Conservation (phyloP, 2,113 vertebrate genomes). For the Recurvirostra avosetta region DNA sequence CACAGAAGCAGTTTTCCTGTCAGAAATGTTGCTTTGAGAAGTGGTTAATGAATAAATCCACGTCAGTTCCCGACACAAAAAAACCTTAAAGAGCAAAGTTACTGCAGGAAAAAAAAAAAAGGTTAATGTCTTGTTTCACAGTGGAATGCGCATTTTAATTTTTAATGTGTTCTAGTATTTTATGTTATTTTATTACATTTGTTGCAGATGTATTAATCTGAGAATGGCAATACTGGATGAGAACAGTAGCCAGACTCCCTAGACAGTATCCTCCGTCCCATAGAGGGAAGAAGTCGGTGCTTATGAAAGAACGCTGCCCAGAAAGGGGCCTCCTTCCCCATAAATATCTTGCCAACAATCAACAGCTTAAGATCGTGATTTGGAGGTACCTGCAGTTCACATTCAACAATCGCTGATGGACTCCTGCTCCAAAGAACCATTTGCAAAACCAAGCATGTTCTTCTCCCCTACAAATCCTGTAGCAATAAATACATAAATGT, state of each 20-base stretch:
- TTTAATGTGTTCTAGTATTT: not conserved
- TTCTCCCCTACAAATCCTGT: not conserved
- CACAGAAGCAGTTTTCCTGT: not conserved
- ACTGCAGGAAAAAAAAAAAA: not conserved
- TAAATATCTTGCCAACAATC: not conserved
- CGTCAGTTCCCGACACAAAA: not conserved
- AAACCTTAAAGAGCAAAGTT: not conserved
- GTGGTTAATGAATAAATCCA: not conserved
- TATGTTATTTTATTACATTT: not conserved
- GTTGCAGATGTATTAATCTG: not conserved
- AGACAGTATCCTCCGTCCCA: no score
- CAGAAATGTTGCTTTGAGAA: not conserved
- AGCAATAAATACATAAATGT: not conserved
- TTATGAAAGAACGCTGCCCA: not conserved
- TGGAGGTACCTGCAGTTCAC: not conserved
- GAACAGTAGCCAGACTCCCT: not conserved
- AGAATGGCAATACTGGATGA: not conserved
- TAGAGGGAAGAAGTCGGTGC: not conserved
- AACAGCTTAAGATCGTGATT: not conserved
- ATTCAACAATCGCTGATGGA: not conserved
- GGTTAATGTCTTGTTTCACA: not conserved
- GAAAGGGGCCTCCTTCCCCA: not conserved
- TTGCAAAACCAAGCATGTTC: not conserved
- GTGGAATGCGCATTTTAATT: not conserved
- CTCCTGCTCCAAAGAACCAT: not conserved